phyloP scores from a whole-genome alignment of 2,113 vertebrate genomes.

The Fulmarus glacialis region DNA sequence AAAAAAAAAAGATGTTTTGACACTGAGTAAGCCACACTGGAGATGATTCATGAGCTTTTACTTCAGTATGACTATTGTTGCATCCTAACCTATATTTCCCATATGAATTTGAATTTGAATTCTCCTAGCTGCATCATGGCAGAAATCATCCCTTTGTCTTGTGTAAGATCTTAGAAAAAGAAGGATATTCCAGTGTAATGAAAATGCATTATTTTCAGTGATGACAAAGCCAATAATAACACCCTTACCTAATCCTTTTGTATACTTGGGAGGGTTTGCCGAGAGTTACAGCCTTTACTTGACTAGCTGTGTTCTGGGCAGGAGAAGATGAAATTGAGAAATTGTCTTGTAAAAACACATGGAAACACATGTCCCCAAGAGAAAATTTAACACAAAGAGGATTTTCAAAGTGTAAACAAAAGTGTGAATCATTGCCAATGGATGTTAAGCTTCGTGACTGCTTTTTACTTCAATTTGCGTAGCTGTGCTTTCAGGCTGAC shows the following conservation, averaged over 20 bases:
- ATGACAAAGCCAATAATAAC: not conserved
- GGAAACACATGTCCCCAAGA: not conserved
- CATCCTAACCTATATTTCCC: not conserved
- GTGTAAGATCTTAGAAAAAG: not conserved
- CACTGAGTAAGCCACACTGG: not conserved
- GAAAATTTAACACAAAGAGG: not conserved
- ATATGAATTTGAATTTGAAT: not conserved
- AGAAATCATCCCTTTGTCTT: not conserved
- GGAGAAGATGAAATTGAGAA: not conserved
- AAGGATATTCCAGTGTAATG: not conserved
- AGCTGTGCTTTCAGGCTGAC: not conserved
- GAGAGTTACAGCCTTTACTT: not conserved
- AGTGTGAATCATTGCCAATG: not conserved
- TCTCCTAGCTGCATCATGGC: not conserved
- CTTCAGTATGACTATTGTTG: not conserved
- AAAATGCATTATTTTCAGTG: not conserved
- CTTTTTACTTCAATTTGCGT: not conserved
- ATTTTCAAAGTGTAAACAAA: constrained; percentile 20
- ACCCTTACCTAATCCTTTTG: not conserved
- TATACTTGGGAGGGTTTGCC: not conserved
- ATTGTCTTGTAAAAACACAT: not conserved
- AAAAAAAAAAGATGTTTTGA: not conserved
- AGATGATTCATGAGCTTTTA: not conserved
- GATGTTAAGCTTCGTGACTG: not conserved
- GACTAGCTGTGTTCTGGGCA: not conserved